Percentiles rank a stretch among this genome's conserved stretches.
These are phyloP conservation scores for Apocheima hispidaria DNA, from an alignment of 2,888 invertebrate genomes.

Conservation along the genomic window DNA sequence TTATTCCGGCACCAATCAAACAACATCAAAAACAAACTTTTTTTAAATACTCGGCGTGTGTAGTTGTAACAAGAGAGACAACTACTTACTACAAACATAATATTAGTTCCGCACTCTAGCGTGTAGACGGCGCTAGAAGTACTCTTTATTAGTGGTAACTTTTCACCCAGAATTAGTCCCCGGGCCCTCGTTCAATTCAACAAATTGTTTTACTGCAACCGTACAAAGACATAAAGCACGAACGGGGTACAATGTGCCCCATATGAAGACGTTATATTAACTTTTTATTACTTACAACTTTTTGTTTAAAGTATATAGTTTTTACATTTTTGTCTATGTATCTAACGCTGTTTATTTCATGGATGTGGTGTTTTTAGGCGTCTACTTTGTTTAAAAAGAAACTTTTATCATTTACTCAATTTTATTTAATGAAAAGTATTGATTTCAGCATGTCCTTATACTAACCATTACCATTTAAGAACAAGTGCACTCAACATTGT, in stretches of 20 bases:
- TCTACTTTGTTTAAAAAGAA: neutral
- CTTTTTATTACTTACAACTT: slow-evolving; percentile 15
- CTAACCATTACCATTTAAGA: neutral
- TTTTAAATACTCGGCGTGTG: neutral
- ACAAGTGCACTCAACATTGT: slow-evolving; percentile 3
- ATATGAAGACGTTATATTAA: slow-evolving; percentile 33
- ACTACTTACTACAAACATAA: slow-evolving; percentile 43
- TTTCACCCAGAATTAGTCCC: slow-evolving; percentile 64
- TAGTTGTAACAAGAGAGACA: slow-evolving; percentile 22
- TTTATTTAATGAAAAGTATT: too few species aligned
- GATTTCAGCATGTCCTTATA: neutral
- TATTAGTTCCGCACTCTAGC: slow-evolving; percentile 43
- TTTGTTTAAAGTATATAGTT: slow-evolving; percentile 4
- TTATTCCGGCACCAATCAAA: neutral
- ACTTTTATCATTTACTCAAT: neutral
- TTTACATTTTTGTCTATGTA: neutral
- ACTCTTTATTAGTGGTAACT: slow-evolving; percentile 67
- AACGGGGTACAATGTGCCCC: slow-evolving; percentile 36
- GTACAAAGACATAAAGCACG: slow-evolving; percentile 41
- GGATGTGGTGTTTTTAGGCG: neutral
- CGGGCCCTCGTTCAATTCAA: slow-evolving; percentile 54
- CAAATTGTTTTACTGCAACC: slow-evolving; percentile 59
- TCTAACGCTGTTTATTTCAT: neutral
- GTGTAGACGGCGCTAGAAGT: slow-evolving; percentile 42
- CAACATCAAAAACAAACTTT: neutral